Conservation (phyloP, 1,140 invertebrate genomes). For the Neodiprion pinetum region DNA sequence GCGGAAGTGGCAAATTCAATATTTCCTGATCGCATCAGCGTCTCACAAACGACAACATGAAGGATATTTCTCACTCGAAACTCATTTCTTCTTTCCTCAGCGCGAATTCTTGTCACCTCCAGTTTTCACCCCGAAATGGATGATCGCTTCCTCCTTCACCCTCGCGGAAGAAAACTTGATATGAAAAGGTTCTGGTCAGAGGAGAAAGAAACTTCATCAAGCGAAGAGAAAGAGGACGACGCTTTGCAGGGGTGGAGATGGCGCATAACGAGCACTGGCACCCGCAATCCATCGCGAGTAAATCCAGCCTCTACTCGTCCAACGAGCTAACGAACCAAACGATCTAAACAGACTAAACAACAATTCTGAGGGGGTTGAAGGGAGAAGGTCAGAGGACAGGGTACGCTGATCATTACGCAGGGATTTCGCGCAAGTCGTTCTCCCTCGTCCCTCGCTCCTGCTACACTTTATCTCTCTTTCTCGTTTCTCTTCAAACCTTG, state of each 20-base stretch:
- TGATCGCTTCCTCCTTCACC: too few species aligned
- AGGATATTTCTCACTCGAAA: too few species aligned
- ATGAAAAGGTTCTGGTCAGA: too few species aligned
- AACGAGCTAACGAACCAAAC: not conserved
- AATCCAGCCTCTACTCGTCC: not conserved
- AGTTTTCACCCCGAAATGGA: too few species aligned
- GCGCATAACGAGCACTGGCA: not conserved
- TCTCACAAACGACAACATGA: not conserved
- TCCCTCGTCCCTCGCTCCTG: too few species aligned
- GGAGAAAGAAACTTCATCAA: too few species aligned
- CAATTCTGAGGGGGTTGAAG: not conserved
- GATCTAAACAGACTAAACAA: not conserved
- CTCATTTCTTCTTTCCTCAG: too few species aligned
- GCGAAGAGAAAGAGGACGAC: too few species aligned
- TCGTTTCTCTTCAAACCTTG: not conserved
- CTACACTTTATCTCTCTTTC: not conserved
- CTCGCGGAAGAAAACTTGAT: too few species aligned
- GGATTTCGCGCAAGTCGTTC: not conserved
- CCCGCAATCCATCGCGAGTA: not conserved
- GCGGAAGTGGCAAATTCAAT: slow-evolving; percentile 2
- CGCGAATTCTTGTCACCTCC: too few species aligned
- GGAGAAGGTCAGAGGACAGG: not conserved
- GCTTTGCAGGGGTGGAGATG: too few species aligned
- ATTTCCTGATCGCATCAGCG: not conserved
- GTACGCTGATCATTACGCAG: not conserved